These are phyloP conservation scores for Hydropsyche tenuis DNA, from an alignment of 1,140 invertebrate species.

Conservation along the genomic window DNA sequence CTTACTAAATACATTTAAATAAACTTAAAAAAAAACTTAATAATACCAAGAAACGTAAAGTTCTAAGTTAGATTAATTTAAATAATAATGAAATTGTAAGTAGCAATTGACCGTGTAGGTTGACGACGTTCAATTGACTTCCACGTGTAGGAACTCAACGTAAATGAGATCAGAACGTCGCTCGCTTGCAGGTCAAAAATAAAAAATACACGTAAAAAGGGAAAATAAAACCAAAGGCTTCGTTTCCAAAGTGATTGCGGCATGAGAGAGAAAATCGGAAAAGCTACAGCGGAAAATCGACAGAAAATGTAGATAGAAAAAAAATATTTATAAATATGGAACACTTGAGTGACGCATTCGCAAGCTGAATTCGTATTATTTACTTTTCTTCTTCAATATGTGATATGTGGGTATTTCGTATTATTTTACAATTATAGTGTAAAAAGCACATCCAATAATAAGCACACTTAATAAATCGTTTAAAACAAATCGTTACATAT, in stretches of 20 bases:
- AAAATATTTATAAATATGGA: not conserved
- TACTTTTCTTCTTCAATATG: constrained; percentile 18
- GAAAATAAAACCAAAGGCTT: not conserved
- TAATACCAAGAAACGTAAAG: constrained; percentile 6
- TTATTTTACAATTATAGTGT: constrained; percentile 33
- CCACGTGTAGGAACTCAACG: constrained; percentile 20
- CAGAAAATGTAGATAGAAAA: too few relatives aligned
- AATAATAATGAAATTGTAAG: constrained; percentile 7
- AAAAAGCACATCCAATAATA: constrained; percentile 33
- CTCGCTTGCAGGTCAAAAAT: constrained; percentile 18
- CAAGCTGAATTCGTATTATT: constrained; percentile 22
- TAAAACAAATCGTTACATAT: not conserved
- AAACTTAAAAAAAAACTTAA: constrained; percentile 33
- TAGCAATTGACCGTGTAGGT: constrained; percentile 23
- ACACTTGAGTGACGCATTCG: not conserved
- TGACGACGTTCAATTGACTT: constrained; percentile 37
- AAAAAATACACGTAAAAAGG: constrained; percentile 11
- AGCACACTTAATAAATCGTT: constrained; percentile 38
- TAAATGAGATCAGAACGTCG: constrained; percentile 48
- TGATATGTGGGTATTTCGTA: constrained; percentile 46
- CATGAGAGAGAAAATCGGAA: not conserved
- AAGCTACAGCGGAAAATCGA: not conserved
- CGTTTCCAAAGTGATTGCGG: too few relatives aligned
- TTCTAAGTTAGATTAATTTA: not conserved
- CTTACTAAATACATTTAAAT: constrained; percentile 18